phyloP scores from a whole-genome alignment of 2,888 invertebrate genomes.

The Lithodes maja region DNA sequence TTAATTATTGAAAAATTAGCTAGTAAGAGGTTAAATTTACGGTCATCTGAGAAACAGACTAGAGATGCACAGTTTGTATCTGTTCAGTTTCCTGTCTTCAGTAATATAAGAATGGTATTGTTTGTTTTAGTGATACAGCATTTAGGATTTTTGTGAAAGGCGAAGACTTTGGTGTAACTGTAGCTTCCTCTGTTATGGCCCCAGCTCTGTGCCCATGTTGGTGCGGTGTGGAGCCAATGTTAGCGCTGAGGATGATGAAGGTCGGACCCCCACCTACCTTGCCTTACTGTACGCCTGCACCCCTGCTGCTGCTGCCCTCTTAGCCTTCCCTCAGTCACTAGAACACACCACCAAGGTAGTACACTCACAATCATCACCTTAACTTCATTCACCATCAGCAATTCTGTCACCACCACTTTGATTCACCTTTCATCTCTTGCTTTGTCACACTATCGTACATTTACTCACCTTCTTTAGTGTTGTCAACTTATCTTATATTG shows the following conservation, averaged over 20 bases:
- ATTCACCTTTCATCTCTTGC: too few relatives aligned
- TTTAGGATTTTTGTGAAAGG: background rate
- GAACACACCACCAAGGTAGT: conserved; percentile 69
- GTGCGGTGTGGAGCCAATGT: conserved; percentile 69
- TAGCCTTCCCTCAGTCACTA: conserved; percentile 62
- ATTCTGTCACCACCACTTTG: too few relatives aligned
- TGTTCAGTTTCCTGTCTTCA: background rate
- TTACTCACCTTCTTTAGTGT: too few relatives aligned
- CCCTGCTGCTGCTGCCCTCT: conserved; percentile 64
- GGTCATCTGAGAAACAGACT: too few relatives aligned
- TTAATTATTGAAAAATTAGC: too few relatives aligned
- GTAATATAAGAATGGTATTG: background rate
- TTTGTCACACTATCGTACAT: too few relatives aligned
- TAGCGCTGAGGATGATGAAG: conserved; percentile 65
- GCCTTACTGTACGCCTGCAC: conserved; percentile 66
- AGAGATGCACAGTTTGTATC: too few relatives aligned
- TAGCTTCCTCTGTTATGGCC: background rate
- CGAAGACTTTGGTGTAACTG: background rate
- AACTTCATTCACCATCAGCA: background rate
- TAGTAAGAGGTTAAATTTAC: too few relatives aligned
- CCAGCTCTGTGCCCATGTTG: conserved; percentile 66
- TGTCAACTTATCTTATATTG: too few relatives aligned
- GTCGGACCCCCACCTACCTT: conserved; percentile 64
- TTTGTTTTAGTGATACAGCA: background rate
- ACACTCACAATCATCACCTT: background rate